Evolutionary conservation across 2,888 invertebrate genomes (phyloP).

Genomic region (Aproaerema taeniolella): DNA sequence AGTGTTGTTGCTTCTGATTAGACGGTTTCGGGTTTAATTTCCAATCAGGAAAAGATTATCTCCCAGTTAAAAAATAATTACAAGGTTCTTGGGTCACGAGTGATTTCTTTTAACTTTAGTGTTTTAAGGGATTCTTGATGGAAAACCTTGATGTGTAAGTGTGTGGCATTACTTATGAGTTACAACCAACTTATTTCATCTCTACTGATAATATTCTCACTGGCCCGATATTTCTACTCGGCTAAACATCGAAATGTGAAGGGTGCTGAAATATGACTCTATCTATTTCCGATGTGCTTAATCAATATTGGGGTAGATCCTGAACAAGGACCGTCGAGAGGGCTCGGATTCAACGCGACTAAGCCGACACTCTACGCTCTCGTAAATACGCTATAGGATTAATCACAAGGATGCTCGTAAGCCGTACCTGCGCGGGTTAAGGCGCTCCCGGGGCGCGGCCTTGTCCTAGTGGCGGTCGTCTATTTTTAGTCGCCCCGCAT

Average conservation of each 20-base stretch:
- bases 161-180: too few species aligned
- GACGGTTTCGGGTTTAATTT: too few species aligned
- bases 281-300: not conserved
- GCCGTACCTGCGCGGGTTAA: constrained; percentile 48
- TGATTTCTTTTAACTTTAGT: too few species aligned
- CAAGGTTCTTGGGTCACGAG: too few species aligned
- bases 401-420: constrained; percentile 60
- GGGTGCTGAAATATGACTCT: not conserved
- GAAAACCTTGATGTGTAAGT: too few species aligned
- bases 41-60: too few species aligned
- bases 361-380: constrained; percentile 42
- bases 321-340: constrained; percentile 29
- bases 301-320: constrained; percentile 13
- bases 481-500: constrained; percentile 52
- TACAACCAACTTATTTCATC: too few species aligned
- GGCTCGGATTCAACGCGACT: constrained; percentile 42
- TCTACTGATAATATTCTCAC: too few species aligned
- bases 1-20: too few species aligned
- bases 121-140: too few species aligned
- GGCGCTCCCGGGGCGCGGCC: constrained; percentile 50
- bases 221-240: too few species aligned
- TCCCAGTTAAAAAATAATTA: too few species aligned
- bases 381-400: constrained; percentile 55
- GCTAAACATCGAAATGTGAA: not conserved
- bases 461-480: constrained; percentile 65